Evolutionary conservation across 2,888 invertebrate genomes (phyloP).

Genomic region (Microctonus brassicae): DNA sequence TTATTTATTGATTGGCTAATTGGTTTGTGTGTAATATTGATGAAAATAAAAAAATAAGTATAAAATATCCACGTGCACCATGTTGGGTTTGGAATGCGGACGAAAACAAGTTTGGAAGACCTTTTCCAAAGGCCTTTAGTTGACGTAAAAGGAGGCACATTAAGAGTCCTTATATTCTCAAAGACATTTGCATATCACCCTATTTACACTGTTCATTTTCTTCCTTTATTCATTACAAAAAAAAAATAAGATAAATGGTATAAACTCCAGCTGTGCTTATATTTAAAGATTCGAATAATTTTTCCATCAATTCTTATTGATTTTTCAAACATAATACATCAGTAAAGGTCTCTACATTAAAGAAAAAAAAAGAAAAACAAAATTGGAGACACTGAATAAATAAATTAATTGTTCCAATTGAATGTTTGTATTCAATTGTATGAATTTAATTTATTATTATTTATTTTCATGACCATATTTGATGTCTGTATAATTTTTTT

Average conservation of each 20-base stretch:
- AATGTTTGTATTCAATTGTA: no score
- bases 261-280: no score
- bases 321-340: no score
- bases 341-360: no score
- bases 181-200: background rate
- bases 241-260: background rate
- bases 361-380: no score
- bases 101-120: constrained; percentile 36
- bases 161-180: background rate
- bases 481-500: no score
- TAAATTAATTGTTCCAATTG: no score
- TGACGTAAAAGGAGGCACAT: constrained; percentile 1
- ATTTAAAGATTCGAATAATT: no score
- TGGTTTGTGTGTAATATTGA: constrained; percentile 11
- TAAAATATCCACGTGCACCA: constrained; percentile 36
- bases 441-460: no score
- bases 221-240: background rate
- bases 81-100: constrained; percentile 42
- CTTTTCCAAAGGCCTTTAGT: constrained; percentile 28
- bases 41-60: constrained; percentile 22
- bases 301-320: background rate
- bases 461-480: no score
- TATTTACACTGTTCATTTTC: background rate
- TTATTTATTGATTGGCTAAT: constrained; percentile 34
- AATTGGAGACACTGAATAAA: no score